phyloP scores from a whole-genome alignment of 2,113 vertebrate species.

The Narcine bancroftii region DNA sequence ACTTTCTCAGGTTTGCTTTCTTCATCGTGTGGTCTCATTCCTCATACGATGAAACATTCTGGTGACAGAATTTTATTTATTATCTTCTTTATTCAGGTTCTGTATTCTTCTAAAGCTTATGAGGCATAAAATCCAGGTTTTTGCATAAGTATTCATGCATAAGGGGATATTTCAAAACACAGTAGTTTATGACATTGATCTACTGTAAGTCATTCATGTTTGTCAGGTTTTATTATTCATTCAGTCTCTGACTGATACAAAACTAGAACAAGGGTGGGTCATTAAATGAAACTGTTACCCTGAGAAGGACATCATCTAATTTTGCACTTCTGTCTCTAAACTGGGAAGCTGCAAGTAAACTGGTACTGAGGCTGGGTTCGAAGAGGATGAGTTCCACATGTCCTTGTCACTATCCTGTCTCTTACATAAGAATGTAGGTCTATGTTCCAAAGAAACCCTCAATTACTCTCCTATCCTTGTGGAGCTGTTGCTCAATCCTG shows the following conservation, averaged over 20 bases:
- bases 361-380: background rate
- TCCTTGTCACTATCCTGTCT: background rate
- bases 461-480: background rate
- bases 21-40: background rate
- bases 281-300: conserved; percentile 30
- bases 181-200: conserved; percentile 35
- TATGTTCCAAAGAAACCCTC: background rate
- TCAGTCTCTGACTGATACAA: conserved; percentile 28
- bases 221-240: conserved; percentile 36
- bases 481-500: background rate
- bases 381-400: background rate
- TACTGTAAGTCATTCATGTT: conserved; percentile 34
- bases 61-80: conserved; percentile 16
- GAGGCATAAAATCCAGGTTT: conserved; percentile 31
- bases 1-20: background rate
- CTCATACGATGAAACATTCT: conserved; percentile 20
- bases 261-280: conserved; percentile 2
- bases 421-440: background rate
- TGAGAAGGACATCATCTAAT: background rate
- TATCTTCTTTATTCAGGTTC: conserved; percentile 27
- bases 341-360: background rate
- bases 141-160: conserved; percentile 37
- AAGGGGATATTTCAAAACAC: conserved; percentile 36
- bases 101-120: conserved; percentile 36
- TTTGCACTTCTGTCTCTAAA: background rate